Base-by-base conservation (phyloP, 1,140 invertebrate genomes). In the Dendroctonus valens region DNA sequence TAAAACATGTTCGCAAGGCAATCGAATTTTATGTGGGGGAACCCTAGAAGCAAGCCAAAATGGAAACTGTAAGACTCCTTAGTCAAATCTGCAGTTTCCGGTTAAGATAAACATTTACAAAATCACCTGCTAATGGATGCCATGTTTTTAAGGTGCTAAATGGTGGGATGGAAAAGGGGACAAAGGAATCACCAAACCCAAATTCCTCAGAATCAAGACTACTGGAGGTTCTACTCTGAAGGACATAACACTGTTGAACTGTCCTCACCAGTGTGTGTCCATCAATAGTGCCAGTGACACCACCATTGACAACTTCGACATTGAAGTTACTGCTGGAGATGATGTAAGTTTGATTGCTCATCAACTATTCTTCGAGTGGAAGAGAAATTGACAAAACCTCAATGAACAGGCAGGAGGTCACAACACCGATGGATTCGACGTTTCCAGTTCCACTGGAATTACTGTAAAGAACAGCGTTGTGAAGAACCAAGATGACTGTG, bases 251-350 rank as follows among this genome's bases (percentile, higher is more conserved):
- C 40, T 69, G 5, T 44, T 69, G 44, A 69, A 69, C 40, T 69
- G 68, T 12, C 68, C 68, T 12, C 40, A 39, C 41, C 68, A 69
- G 39, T 69, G 68, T 37, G 52, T 58, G 12, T 66, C 68, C 6
- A 60, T 69, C 15, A 49, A 52, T 38, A 54, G 14, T 40, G 55
- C 62, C 5, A 59, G 58, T 37, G 41, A 50, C 14, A 49, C 63
- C 9, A 61, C 59, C 3, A 38, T 69, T n/a, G 38, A 44, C 0
- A 51, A 51, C 7, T 69, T 64, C 46, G 41, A 55, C 48, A 41
- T 69, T 49, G 68, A 69, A 48, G 58, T 69, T 26, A 65, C 68
- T 39, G 68, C 63, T 46, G 68, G 68, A 61, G 68, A 69, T 53
- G 51, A 12, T 46, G 63, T 65, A 59, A 65, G 63, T 57, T 37